Base-by-base conservation (phyloP, 1,140 invertebrate species). In the Sesamia nonagrioides region DNA sequence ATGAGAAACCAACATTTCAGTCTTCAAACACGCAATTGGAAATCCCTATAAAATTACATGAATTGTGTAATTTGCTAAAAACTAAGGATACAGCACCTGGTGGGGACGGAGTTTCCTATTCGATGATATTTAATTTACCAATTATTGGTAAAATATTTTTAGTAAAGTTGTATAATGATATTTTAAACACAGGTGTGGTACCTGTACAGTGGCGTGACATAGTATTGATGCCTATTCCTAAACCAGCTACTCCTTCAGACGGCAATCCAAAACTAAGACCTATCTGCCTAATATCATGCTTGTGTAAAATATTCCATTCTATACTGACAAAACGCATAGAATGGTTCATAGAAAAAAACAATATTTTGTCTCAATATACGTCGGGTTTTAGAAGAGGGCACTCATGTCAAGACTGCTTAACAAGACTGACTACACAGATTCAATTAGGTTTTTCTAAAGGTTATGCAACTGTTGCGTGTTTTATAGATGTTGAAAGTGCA, bases 401-500 rank as follows among this genome's bases (percentile, higher is more conserved):
- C 11, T 58, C 56, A 58, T 58, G 56, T 58, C 27, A 58, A 7
- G 56, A n/a, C n/a, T n/a, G n/a, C n/a, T n/a, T n/a, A n/a, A n/a
- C n/a, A n/a, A n/a, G n/a, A n/a, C n/a, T n/a, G n/a, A n/a, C n/a
- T n/a, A n/a, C n/a, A n/a, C n/a, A n/a, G n/a, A n/a, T n/a, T n/a
- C n/a, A n/a, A n/a, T n/a, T n/a, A n/a, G n/a, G n/a, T n/a, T n/a
- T n/a, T n/a, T n/a, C n/a, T n/a, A n/a, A n/a, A n/a, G n/a, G n/a
- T n/a, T n/a, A n/a, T n/a, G n/a, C n/a, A n/a, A n/a, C n/a, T n/a
- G n/a, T n/a, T n/a, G n/a, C n/a, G n/a, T n/a, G n/a, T n/a, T n/a
- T n/a, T n/a, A n/a, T n/a, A n/a, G n/a, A n/a, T n/a, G n/a, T n/a
- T n/a, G n/a, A n/a, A n/a, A n/a, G n/a, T n/a, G n/a, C n/a, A n/a